Base-by-base conservation (phyloP, 2,113 vertebrate genomes). In the Heliornis fulica region DNA sequence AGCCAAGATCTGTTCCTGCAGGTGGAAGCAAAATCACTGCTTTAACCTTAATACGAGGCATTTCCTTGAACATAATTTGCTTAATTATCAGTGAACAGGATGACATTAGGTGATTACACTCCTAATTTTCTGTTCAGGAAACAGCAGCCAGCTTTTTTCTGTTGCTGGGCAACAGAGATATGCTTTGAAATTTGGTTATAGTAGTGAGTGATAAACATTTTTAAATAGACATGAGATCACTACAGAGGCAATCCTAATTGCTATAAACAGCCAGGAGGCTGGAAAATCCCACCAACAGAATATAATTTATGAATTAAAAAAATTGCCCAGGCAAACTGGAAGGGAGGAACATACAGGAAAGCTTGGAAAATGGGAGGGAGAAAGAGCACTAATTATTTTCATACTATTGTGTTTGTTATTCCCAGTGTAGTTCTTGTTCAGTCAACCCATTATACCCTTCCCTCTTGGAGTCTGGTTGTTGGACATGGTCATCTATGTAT, bases 101-200 rank as follows among this genome's bases (percentile, higher is more conserved):
- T 71, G 81, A 48, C 64, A 80, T 83, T 89, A 80, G 82, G 56
- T 84, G 89, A 93, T 97, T 96, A 88, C 29, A 45, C 79, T 84
- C 53, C 69, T 93, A 82, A 88, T 95, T 95, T 91, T 94, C 88
- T 85, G 38, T 57, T 77, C 84, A 80, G 87, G 83, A 97, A 94
- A 85, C 59, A 66, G 65, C 77, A 93, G 46, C 32, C 48, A 77
- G 69, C 43, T 77, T 96, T 74, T 28, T 94, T 60, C 70, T 65
- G 89, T 97, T 97, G 92, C 95, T 84, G 86, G 41, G 96, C 70
- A 96, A 96, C 89, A 63, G 46, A 78, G 51, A 46, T 59, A 54
- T 28, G 60, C 74, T 96, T 97, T 84, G 83, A 97, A 81, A 90
- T 94, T 60, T 66, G 20, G 61, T 94, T 92, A 59, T 79, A 87